Conservation (phyloP, 2,888 invertebrate species). For the Odontomyia ornata region DNA sequence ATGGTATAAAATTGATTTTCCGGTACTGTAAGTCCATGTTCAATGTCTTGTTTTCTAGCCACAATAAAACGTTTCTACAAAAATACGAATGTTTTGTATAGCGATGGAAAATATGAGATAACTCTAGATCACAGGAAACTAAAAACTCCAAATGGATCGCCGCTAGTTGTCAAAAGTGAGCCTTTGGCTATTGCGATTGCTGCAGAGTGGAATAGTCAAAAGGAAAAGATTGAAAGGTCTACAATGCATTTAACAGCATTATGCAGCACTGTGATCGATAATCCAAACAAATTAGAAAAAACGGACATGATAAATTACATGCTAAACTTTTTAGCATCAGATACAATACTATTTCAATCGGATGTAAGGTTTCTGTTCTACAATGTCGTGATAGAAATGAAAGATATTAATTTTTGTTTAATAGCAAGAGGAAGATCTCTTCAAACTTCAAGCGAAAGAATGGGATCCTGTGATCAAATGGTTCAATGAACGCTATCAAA, state of each 20-base stretch:
- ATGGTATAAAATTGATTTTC: constrained; percentile 16
- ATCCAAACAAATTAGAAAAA: constrained; percentile 83
- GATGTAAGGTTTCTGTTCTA: constrained; percentile 65
- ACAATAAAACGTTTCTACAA: constrained; percentile 78
- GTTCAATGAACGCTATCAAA: constrained; percentile 84
- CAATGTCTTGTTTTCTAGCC: constrained; percentile 53
- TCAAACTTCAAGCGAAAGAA: constrained; percentile 76
- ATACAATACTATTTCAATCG: constrained; percentile 82
- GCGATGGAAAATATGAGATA: constrained; percentile 81
- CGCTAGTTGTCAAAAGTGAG: constrained; percentile 82
- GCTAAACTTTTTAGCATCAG: constrained; percentile 81
- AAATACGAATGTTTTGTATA: constrained; percentile 75
- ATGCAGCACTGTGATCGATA: constrained; percentile 91
- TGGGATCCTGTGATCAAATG: constrained; percentile 93
- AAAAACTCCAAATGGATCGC: constrained; percentile 86
- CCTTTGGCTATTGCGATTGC: constrained; percentile 92
- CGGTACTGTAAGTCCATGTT: not conserved
- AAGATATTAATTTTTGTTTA: constrained; percentile 44
- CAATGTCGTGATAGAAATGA: constrained; percentile 1
- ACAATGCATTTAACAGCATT: constrained; percentile 93
- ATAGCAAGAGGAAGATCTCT: constrained; percentile 81
- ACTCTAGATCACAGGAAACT: constrained; percentile 87
- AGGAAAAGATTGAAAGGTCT: constrained; percentile 76
- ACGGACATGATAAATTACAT: constrained; percentile 81
- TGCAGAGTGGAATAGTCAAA: constrained; percentile 92